Evolutionary conservation across 2,888 invertebrate genomes (phyloP).

Genomic region (Podabrus alpinus): DNA sequence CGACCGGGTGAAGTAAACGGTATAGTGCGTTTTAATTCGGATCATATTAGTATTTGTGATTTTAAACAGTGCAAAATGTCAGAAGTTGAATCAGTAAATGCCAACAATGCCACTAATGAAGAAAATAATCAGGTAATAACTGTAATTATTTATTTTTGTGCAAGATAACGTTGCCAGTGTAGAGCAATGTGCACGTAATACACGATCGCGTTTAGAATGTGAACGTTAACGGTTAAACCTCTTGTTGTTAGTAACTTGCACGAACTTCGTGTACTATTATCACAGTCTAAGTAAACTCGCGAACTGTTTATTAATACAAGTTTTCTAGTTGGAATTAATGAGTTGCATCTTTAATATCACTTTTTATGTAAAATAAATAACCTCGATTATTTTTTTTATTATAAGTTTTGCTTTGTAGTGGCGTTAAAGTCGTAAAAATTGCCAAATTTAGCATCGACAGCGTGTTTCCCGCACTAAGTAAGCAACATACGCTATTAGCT

Average conservation of each 20-base stretch:
- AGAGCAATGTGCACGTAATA: slow-evolving; percentile 55
- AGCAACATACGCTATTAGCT: slow-evolving; percentile 30
- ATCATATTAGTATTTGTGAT: slow-evolving; percentile 49
- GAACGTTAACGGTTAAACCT: slow-evolving; percentile 44
- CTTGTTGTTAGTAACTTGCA: slow-evolving; percentile 24
- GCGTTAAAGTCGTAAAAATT: slow-evolving; percentile 19
- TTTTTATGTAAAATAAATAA: neutral
- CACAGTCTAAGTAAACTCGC: slow-evolving; percentile 45
- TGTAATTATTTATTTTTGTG: slow-evolving; percentile 28
- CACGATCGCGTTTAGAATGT: slow-evolving; percentile 49
- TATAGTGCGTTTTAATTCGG: slow-evolving; percentile 50
- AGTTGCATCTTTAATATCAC: neutral
- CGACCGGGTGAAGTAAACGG: slow-evolving; percentile 58
- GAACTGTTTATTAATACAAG: slow-evolving; percentile 6
- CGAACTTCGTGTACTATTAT: slow-evolving; percentile 13
- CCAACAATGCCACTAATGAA: slow-evolving; percentile 52
- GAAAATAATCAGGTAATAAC: slow-evolving; percentile 53
- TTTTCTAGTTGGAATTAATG: slow-evolving; percentile 7
- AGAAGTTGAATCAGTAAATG: slow-evolving; percentile 53
- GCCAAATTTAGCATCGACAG: slow-evolving; percentile 15
- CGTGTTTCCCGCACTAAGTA: slow-evolving; percentile 22
- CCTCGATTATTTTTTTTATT: neutral
- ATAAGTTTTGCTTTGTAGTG: neutral
- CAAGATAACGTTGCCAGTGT: slow-evolving; percentile 13
- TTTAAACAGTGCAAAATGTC: slow-evolving; percentile 52